These are phyloP conservation scores for Elanoides forficatus DNA, from an alignment of 2,113 vertebrate species.

Conservation along the genomic window DNA sequence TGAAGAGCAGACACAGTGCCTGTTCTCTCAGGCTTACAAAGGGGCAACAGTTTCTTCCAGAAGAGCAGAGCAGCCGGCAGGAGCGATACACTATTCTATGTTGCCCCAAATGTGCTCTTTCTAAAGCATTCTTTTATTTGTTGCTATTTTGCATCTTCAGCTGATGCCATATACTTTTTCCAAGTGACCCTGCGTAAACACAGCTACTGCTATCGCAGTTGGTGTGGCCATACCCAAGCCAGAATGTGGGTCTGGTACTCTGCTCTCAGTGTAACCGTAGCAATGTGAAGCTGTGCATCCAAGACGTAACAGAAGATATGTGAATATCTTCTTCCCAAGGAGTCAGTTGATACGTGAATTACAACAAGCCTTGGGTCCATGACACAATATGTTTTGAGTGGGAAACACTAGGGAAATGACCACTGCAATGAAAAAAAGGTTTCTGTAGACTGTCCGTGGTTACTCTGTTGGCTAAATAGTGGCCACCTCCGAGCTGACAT, in stretches of 20 bases:
- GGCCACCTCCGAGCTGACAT: background rate
- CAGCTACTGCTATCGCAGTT: background rate
- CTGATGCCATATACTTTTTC: background rate
- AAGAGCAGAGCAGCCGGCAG: background rate
- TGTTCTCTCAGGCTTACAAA: background rate
- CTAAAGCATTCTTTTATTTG: background rate
- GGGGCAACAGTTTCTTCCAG: background rate
- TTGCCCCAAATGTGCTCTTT: background rate
- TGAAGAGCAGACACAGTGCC: background rate
- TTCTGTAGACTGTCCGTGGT: background rate
- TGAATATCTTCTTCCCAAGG: background rate
- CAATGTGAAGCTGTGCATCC: background rate
- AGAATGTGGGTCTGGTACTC: background rate
- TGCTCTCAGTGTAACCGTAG: background rate
- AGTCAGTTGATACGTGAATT: background rate
- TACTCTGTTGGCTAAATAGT: background rate
- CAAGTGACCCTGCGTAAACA: background rate
- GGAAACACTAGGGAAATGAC: background rate
- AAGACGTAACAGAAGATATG: background rate
- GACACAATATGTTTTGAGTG: background rate
- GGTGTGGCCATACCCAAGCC: fast-evolving
- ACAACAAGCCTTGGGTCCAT: background rate
- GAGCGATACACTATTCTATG: background rate
- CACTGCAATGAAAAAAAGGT: background rate
- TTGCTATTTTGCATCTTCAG: background rate